Evolutionary conservation across 2,888 invertebrate genomes (phyloP).

Genomic region (Periphyllus acericola): DNA sequence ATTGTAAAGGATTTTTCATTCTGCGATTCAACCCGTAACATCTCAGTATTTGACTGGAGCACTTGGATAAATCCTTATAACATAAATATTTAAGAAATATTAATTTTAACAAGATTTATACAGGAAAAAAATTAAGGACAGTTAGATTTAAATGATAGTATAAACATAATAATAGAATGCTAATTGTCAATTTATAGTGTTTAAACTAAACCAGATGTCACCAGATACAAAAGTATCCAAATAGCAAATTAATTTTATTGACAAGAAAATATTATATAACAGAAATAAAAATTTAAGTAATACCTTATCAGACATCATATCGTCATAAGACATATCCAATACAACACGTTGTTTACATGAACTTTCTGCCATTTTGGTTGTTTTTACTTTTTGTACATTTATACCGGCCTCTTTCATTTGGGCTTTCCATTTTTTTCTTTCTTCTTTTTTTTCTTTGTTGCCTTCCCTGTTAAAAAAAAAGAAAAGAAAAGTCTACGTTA

Average conservation of each 20-base stretch:
- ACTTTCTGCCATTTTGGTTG: slow-evolving; percentile 76
- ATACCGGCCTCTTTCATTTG: slow-evolving; percentile 9
- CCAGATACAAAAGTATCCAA: too few species aligned
- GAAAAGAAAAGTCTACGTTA: neutral
- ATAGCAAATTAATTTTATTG: too few species aligned
- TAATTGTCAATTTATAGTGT: too few species aligned
- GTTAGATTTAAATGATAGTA: neutral
- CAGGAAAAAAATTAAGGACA: neutral
- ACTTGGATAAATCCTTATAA: slow-evolving; percentile 81
- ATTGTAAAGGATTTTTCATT: slow-evolving; percentile 80
- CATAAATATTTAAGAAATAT: slow-evolving; percentile 26
- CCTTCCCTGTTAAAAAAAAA: slow-evolving; percentile 10
- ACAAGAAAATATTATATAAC: too few species aligned
- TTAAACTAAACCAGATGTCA: too few species aligned
- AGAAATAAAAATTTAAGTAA: neutral
- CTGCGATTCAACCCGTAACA: slow-evolving; percentile 92
- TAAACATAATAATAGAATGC: neutral
- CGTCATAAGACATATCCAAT: slow-evolving; percentile 91
- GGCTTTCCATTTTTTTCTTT: slow-evolving; percentile 36
- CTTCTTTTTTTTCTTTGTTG: slow-evolving; percentile 41
- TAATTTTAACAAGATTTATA: neutral
- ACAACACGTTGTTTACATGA: slow-evolving; percentile 78
- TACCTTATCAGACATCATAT: slow-evolving; percentile 76
- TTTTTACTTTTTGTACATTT: slow-evolving; percentile 69
- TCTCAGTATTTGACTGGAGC: slow-evolving; percentile 88